Base-by-base conservation (phyloP, 1,140 invertebrate genomes). In the Pseudobourletiella spinata region DNA sequence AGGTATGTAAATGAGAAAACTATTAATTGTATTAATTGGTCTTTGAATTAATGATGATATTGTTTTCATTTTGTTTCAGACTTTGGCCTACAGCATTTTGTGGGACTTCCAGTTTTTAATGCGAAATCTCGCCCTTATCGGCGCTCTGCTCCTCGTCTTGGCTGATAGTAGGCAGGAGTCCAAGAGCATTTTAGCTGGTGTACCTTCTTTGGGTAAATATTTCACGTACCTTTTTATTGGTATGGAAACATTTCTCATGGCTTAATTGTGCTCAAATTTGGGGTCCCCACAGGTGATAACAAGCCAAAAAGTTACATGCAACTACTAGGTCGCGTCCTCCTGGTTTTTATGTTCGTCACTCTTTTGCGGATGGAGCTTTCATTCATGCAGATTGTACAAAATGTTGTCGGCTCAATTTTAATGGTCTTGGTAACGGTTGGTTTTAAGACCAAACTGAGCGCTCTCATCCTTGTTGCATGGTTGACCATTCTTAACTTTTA, bases 291-390 rank as follows among this genome's bases (percentile, higher is more conserved):
- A 76, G 76, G 87, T 44, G 92, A 98, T 66, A 99, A 99, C 77
- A 97, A 95, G 73, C 95, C 94, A 18, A 98, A 98, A 78, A 95
- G 91, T 71, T 93, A 97, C 74, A 81, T 99, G 73, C 95, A 98
- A 78, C 79, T 99, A 2, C 89, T 92, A 62, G 97, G 97, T 26
- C 83, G 97, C 67, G 86, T 98, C 63, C 81, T 99, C 16, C 79
- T 99, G 20, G 95, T 97, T 11, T 96, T 98, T 76, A 99, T 99
- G 97, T 99, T 99, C 75, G 84, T 98, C 64, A 98, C 95, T 1
- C 77, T 99, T 18, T 84, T 99, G 54, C 83, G 93, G 70, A 91
- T 98, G 73, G 95, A 99, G 75, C 77, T 92, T 35, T 89, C 87
- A 43, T 87, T 94, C 73, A 76, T 95, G 68, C 89, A 94, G 80